A percentile compares a stretch with the other conserved stretches of the same genome.
phyloP scores from a whole-genome alignment of 2,888 invertebrate genomes.

The Andrena hattorfiana region DNA sequence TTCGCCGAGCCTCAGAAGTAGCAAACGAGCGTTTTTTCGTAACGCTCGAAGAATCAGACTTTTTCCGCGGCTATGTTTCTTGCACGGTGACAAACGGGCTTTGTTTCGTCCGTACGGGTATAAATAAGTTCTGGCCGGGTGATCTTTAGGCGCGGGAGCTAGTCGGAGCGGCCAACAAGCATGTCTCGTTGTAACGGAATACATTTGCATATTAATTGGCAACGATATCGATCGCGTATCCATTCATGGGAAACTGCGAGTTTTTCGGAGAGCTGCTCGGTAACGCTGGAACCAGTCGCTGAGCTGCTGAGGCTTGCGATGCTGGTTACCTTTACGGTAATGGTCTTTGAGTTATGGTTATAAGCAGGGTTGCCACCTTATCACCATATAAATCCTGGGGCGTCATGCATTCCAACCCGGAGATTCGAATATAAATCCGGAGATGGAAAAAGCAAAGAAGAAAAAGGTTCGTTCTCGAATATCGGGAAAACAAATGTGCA shows the following conservation, averaged over 20 bases:
- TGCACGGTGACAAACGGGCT: neutral
- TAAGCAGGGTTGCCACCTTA: neutral
- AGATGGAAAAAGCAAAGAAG: no score
- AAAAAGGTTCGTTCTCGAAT: no score
- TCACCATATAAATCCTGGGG: no score
- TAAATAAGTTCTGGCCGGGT: constrained; percentile 30
- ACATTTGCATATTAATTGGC: constrained; percentile 23
- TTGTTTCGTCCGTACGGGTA: constrained; percentile 18
- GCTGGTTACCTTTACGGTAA: neutral
- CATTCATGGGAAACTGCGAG: neutral
- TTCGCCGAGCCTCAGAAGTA: no score
- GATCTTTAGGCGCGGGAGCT: constrained; percentile 1
- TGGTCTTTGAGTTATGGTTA: no score
- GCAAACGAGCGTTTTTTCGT: no score
- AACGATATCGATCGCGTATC: constrained; percentile 8
- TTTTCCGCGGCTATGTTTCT: neutral
- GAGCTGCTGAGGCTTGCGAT: neutral
- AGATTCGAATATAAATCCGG: no score
- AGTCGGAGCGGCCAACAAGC: neutral
- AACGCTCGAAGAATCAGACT: neutral
- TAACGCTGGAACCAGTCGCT: neutral
- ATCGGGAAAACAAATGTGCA: no score
- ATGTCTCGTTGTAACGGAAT: constrained; percentile 11
- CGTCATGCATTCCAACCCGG: no score
- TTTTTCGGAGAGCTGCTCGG: neutral